Percentiles rank a stretch among this genome's conserved stretches.
Conservation (phyloP, 2,113 vertebrate species). For the Struthio camelus region DNA sequence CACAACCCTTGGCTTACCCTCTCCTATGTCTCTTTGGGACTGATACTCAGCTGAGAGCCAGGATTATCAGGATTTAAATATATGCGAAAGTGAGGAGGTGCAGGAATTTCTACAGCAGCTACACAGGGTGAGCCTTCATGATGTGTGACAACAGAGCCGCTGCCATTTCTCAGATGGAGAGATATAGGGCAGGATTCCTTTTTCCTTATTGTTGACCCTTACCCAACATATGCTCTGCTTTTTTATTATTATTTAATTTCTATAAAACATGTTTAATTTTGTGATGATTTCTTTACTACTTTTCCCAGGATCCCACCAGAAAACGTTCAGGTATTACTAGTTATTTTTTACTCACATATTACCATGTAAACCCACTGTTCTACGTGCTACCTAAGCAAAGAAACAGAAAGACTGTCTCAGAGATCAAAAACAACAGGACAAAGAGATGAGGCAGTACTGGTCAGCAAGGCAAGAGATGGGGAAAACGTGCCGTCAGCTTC, state of each 20-base stretch:
- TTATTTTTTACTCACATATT: neutral
- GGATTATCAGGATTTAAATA: conserved; percentile 60
- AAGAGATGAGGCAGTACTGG: neutral
- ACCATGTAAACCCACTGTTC: neutral
- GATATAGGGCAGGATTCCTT: neutral
- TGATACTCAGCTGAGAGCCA: conserved; percentile 51
- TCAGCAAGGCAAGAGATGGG: neutral
- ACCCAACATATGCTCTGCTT: neutral
- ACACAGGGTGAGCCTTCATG: neutral
- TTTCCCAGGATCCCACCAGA: neutral
- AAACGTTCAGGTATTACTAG: neutral
- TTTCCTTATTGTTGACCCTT: neutral
- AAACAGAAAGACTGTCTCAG: neutral
- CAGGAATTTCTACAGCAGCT: conserved; percentile 41
- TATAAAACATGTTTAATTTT: neutral
- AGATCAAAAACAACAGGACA: neutral
- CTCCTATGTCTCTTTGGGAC: conserved; percentile 33
- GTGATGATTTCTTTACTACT: neutral
- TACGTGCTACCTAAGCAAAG: neutral
- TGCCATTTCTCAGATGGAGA: conserved; percentile 40
- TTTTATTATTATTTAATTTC: neutral
- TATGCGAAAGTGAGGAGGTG: conserved; percentile 12
- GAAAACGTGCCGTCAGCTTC: neutral
- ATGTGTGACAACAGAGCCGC: conserved; percentile 7
- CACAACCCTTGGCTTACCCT: conserved; percentile 53